phyloP scores from a whole-genome alignment of 2,797 vertebrate species.

The Sitta carolinensis region DNA sequence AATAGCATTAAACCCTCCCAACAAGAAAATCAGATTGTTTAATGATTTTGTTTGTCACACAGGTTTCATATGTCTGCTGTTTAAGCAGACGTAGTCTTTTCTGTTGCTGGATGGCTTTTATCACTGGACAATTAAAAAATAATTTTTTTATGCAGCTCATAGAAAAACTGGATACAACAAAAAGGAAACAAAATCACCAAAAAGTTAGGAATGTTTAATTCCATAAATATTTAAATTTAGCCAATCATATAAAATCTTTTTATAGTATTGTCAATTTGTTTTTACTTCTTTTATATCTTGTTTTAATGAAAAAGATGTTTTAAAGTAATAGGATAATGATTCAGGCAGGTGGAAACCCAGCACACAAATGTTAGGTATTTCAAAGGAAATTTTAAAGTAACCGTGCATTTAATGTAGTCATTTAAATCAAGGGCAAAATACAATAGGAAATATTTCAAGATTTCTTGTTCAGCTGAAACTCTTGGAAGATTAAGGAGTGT shows the following conservation, averaged over 20 bases:
- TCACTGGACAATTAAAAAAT: constrained; percentile 66
- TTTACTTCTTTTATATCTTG: constrained; percentile 8
- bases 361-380: neutral
- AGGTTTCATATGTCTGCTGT: constrained; percentile 78
- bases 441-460: neutral
- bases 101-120: constrained; percentile 52
- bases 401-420: neutral
- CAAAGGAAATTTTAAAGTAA: constrained; percentile 45
- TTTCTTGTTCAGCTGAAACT: neutral
- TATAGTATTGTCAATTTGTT: neutral
- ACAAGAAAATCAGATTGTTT: constrained; percentile 83
- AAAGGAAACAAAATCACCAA: neutral
- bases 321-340: neutral
- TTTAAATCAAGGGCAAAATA: neutral
- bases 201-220: neutral
- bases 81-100: constrained; percentile 71
- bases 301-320: neutral
- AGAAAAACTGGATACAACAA: neutral
- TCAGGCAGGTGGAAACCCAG: neutral
- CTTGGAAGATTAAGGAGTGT: neutral
- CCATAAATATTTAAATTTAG: constrained; percentile 21
- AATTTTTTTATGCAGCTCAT: constrained; percentile 28
- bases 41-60: constrained; percentile 79
- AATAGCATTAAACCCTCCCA: constrained; percentile 80
- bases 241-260: constrained; percentile 16